A percentile compares a stretch with the other conserved stretches of the same genome.
Evolutionary conservation across 2,888 invertebrate species (phyloP).

Genomic region (Pardosa pseudoannulata): DNA sequence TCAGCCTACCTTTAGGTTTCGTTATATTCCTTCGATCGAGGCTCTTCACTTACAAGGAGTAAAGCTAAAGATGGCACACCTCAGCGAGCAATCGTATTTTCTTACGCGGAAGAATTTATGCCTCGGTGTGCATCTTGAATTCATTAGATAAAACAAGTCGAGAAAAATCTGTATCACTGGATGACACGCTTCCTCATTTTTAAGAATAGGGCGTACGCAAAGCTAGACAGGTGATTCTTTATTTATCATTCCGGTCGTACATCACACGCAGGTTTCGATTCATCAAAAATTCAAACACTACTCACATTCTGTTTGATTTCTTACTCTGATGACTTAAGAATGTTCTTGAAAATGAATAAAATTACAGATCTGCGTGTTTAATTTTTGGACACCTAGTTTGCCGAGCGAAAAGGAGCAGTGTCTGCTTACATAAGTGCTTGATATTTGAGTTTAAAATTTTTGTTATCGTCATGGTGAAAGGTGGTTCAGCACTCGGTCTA

Average conservation of each 20-base stretch:
- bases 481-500: too few relatives aligned
- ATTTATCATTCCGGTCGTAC: neutral
- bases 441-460: too few relatives aligned
- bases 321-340: neutral
- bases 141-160: neutral
- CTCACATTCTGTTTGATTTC: neutral
- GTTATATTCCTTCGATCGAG: neutral
- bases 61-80: neutral
- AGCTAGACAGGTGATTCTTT: neutral
- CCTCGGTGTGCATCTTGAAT: slow-evolving; percentile 8
- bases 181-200: neutral
- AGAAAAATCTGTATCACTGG: neutral
- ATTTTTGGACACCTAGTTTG: too few relatives aligned
- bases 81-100: neutral
- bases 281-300: neutral
- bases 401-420: too few relatives aligned
- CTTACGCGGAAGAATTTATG: slow-evolving; percentile 3
- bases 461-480: too few relatives aligned
- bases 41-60: neutral
- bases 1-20: slow-evolving; percentile 30
- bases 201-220: neutral
- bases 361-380: too few relatives aligned
- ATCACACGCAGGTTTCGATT: neutral
- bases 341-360: too few relatives aligned
- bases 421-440: too few relatives aligned